Base-by-base conservation (phyloP, 2,888 invertebrate genomes). In the Fissipunctia ypsillon region DNA sequence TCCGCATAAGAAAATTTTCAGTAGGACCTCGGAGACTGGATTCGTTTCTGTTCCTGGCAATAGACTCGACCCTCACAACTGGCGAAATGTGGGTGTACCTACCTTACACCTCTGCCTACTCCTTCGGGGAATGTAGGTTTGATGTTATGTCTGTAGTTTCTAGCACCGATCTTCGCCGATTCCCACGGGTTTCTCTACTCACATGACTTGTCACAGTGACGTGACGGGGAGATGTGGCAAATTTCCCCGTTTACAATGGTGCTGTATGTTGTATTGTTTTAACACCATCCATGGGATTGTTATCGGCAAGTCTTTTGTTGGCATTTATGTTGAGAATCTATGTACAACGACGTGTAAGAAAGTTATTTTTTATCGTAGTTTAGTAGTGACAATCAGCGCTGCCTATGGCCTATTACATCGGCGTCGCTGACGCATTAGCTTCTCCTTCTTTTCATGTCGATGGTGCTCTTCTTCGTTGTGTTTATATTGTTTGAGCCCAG, bases 131-230 rank as follows among this genome's bases (percentile, higher is more conserved):
- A n/a, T n/a, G n/a, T n/a, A n/a, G n/a, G n/a, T n/a, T n/a, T n/a
- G n/a, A n/a, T n/a, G n/a, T n/a, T n/a, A n/a, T n/a, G n/a, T n/a
- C n/a, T n/a, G 60, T 67, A 66, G 61, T 80, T 83, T 78, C 57
- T 68, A 76, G 3, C 38, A 31, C 31, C 22, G 19, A 70, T 70
- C 54, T 31, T 54, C 25, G 12, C 28, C n/a, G 76, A 50, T 87
- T 86, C 88, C 56, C 86, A 87, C 71, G 68, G 56, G 66, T 86
- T 86, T 87, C 83, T 65, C 14, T 16, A 72, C n/a, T 56, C 57
- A 71, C 64, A 68, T 78, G 76, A 72, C 57, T 50, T 78, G 76
- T 82, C 83, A 78, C 63, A 66, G 41, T 41, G 31, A 31, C 38
- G 12, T 31, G 31, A n/a, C 4, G 9, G 19, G n/a, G 61, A 54